phyloP scores from a whole-genome alignment of 2,888 invertebrate genomes.

The Andrena trimmerana region DNA sequence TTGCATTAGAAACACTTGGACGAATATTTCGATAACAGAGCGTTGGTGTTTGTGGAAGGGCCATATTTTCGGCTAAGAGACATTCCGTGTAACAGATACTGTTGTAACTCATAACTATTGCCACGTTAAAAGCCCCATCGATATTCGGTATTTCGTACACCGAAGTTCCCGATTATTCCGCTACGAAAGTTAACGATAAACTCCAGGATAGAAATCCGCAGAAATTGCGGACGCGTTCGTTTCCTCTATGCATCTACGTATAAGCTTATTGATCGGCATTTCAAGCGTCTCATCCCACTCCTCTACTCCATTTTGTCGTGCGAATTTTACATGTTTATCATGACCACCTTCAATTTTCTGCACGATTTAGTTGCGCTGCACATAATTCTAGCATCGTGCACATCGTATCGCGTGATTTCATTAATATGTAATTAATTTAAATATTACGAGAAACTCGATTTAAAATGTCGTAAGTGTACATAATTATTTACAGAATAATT shows the following conservation, averaged over 20 bases:
- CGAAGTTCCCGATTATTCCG: neutral
- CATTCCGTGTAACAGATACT: neutral
- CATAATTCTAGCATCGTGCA: neutral
- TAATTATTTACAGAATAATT: too few relatives aligned
- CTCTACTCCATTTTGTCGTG: constrained; percentile 37
- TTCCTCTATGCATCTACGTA: neutral
- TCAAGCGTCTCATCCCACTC: constrained; percentile 35
- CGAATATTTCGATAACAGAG: neutral
- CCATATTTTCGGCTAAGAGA: constrained; percentile 1
- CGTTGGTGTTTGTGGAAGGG: neutral
- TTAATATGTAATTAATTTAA: neutral
- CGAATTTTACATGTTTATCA: neutral
- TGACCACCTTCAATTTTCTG: neutral
- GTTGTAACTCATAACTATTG: neutral
- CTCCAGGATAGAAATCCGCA: neutral
- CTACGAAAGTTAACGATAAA: too few relatives aligned
- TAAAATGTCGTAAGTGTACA: neutral
- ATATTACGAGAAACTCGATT: neutral
- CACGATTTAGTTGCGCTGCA: neutral
- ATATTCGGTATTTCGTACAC: neutral
- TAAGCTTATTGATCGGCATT: constrained; percentile 58
- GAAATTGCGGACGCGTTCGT: constrained; percentile 1
- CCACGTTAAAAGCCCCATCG: constrained; percentile 21
- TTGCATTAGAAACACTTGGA: neutral
- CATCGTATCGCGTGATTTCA: neutral